These are phyloP conservation scores for Papilio demoleus DNA, from an alignment of 2,888 invertebrate genomes.

Conservation along the genomic window DNA sequence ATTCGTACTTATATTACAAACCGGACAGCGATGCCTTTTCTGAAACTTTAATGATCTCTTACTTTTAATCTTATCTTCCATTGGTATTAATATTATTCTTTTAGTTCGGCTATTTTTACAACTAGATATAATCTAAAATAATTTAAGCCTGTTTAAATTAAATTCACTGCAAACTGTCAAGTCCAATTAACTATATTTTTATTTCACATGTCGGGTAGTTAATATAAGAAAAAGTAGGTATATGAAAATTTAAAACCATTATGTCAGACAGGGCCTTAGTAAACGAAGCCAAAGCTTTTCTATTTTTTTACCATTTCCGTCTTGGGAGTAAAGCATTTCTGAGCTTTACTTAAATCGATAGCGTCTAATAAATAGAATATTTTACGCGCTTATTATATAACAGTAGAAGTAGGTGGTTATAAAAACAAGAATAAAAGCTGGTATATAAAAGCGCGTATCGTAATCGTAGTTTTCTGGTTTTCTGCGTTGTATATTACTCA, in stretches of 20 bases:
- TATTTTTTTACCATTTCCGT: too few species aligned
- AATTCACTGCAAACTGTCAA: neutral
- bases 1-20: slow-evolving; percentile 71
- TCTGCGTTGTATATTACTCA: slow-evolving; percentile 50
- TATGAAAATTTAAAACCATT: neutral
- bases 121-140: neutral
- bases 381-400: neutral
- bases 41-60: slow-evolving; percentile 45
- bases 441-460: slow-evolving; percentile 60
- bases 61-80: slow-evolving; percentile 50
- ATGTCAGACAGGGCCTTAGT: neutral
- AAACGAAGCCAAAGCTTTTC: neutral
- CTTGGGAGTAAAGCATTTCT: too few species aligned
- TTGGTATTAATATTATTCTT: slow-evolving; percentile 24
- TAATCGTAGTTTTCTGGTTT: slow-evolving; percentile 55
- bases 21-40: slow-evolving; percentile 63
- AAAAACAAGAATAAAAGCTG: slow-evolving; percentile 61
- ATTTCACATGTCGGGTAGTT: neutral
- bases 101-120: too few species aligned
- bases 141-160: neutral
- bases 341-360: neutral
- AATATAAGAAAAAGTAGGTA: too few species aligned
- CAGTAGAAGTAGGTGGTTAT: slow-evolving; percentile 67
- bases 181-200: too few species aligned
- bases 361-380: neutral